phyloP scores from a whole-genome alignment of 1,140 invertebrate species.

The Helicoverpa armigera region DNA sequence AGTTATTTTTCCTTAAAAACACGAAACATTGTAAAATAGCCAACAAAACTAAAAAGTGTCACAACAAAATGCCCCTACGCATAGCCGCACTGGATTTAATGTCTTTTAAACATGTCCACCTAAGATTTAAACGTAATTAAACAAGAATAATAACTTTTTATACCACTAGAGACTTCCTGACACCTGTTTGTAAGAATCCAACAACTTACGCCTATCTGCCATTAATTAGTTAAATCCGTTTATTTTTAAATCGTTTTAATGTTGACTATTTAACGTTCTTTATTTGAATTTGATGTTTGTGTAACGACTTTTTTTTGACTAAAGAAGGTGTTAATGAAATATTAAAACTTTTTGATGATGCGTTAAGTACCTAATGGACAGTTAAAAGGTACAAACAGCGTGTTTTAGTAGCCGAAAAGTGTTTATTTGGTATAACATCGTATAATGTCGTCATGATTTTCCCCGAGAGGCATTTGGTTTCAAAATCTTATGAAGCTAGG shows the following conservation, averaged over 20 bases:
- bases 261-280: constrained; percentile 41
- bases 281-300: constrained; percentile 47
- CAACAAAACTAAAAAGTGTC: constrained; percentile 15
- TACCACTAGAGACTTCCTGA: constrained; percentile 48
- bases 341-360: constrained; percentile 14
- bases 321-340: constrained; percentile 26
- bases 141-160: constrained; percentile 47
- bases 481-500: too few relatives aligned
- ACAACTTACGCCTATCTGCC: constrained; percentile 37
- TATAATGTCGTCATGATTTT: too few relatives aligned
- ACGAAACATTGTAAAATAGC: not conserved
- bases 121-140: constrained; percentile 53
- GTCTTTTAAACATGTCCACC: constrained; percentile 37
- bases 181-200: constrained; percentile 50
- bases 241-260: constrained; percentile 42
- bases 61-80: constrained; percentile 18
- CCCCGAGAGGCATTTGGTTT: too few relatives aligned
- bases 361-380: not conserved
- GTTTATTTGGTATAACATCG: too few relatives aligned
- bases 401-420: not conserved
- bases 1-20: too few relatives aligned
- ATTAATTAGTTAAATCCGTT: constrained; percentile 51
- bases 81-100: constrained; percentile 25
- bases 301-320: constrained; percentile 22
- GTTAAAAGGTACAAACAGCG: constrained; percentile 1